Evolutionary conservation across 2,888 invertebrate genomes (phyloP).

Genomic region (Rhodophaea formosa): DNA sequence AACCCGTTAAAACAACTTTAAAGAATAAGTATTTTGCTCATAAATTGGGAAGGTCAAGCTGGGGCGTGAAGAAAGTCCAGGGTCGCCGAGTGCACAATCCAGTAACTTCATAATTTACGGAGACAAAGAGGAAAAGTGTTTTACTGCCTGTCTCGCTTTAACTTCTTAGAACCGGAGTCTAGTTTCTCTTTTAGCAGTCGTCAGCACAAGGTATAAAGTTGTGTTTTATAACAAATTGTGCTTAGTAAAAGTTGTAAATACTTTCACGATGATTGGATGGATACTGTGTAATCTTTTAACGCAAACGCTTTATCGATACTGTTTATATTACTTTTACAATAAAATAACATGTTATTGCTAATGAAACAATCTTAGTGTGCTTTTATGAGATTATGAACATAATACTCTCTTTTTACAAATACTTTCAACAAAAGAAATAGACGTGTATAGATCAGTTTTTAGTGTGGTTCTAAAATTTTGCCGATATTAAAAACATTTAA

Average conservation of each 20-base stretch:
- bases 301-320: not conserved
- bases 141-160: conserved; percentile 6
- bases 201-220: not conserved
- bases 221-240: conserved; percentile 4
- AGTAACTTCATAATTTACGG: conserved; percentile 8
- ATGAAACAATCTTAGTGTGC: not conserved
- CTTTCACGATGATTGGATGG: conserved; percentile 7
- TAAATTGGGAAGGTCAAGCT: conserved; percentile 43
- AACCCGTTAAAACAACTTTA: not conserved
- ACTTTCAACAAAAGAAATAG: not conserved
- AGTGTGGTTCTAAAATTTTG: too few species aligned
- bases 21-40: conserved; percentile 19
- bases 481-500: too few species aligned
- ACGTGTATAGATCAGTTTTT: too few species aligned
- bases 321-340: not conserved
- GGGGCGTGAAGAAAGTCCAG: conserved; percentile 41
- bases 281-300: conserved; percentile 7
- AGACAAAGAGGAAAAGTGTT: conserved; percentile 5
- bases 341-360: not conserved
- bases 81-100: conserved; percentile 34
- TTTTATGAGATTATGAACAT: not conserved
- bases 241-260: conserved; percentile 2
- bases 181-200: conserved; percentile 1
- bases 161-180: not conserved
- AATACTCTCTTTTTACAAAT: not conserved